phyloP scores from a whole-genome alignment of 1,140 invertebrate genomes.

The Ericerus pela region DNA sequence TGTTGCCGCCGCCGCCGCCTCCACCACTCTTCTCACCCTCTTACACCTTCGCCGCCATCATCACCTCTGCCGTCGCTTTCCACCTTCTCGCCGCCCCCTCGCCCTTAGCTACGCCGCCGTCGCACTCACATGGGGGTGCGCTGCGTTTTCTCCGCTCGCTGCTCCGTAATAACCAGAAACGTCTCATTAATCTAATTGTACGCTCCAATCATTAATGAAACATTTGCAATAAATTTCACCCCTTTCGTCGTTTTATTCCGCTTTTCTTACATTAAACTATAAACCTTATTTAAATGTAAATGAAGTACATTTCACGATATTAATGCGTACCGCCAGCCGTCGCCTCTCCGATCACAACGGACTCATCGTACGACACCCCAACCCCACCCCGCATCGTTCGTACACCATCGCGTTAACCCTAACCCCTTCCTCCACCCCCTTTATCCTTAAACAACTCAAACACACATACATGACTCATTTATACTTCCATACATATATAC shows the following conservation, averaged over 20 bases:
- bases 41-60: too few relatives aligned
- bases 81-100: not conserved
- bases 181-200: constrained; percentile 12
- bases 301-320: constrained; percentile 11
- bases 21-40: not conserved
- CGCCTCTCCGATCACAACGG: not conserved
- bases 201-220: constrained; percentile 12
- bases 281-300: constrained; percentile 12
- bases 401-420: too few relatives aligned
- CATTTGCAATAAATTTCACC: constrained; percentile 12
- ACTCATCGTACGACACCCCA: not conserved
- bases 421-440: too few relatives aligned
- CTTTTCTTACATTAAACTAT: constrained; percentile 12
- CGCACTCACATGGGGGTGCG: constrained; percentile 9
- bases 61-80: not conserved
- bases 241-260: constrained; percentile 11
- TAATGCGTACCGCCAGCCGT: constrained; percentile 8
- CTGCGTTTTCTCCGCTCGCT: too few relatives aligned
- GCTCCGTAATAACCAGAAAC: constrained; percentile 8
- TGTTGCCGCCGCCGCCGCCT: not conserved
- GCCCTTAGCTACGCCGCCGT: not conserved
- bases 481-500: too few relatives aligned
- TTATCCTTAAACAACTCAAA: too few relatives aligned
- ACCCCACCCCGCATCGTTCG: not conserved
- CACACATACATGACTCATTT: too few relatives aligned